Evolutionary conservation across 1,140 invertebrate genomes (phyloP), one percentile per base, ranked within the genome.

Genomic region (Capitella teleta): DNA sequence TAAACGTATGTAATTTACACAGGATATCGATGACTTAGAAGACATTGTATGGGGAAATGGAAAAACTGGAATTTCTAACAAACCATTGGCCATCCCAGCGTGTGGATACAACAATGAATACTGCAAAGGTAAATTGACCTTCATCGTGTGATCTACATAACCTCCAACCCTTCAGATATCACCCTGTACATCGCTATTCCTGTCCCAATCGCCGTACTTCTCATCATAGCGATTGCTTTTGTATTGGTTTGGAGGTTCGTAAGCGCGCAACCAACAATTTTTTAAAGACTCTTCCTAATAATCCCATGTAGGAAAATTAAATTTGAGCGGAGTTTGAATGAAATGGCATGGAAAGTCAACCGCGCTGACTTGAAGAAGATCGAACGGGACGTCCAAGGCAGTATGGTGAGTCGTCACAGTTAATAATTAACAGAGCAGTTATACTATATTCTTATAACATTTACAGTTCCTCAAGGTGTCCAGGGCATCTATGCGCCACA

Each of bases 271-370:
- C n/a, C n/a, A n/a, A n/a, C n/a, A n/a, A n/a, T n/a, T 32, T 32
- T 32, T 10, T 32, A 32, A 32, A 32, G n/a, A 10, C 8, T 32
- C 8, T 10, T 10, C 30, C 8, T 10, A 24, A 26, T 25, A 26
- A 26, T 44, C 2, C 21, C 18, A 34, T 46, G 38, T 30, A 51
- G 49, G 28, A 42, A 30, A 30, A 18, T 18, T 18, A 30, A 43
- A 21, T 51, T 51, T 44, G 49, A 51, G 28, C 38, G 44, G 5
- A 51, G 37, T 19, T 21, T 51, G n/a, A 19, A 51, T 5, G 38
- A 51, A 19, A 51, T 51, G 49, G 40, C 18, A 3, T 51, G 49
- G 49, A 24, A 51, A 24, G n/a, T 51, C 14, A 14, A 51, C 14
- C 26, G 26, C 16, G 14, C 32, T 3, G 38, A 51, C 24, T 28